Evolutionary conservation across 2,888 invertebrate species (phyloP).

Genomic region (Parnassius glacialis): DNA sequence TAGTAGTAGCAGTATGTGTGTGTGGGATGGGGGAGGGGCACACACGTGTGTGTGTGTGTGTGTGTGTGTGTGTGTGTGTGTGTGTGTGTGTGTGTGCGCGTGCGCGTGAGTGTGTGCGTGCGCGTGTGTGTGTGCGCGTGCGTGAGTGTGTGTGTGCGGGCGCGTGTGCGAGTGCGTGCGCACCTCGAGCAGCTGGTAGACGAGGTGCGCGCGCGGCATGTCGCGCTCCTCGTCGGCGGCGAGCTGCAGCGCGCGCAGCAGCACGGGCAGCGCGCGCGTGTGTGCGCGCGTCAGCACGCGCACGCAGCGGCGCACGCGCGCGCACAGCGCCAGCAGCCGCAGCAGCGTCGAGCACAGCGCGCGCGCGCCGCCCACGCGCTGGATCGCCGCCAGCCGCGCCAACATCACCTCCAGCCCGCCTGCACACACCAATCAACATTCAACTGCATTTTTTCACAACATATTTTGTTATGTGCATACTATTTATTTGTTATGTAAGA

Average conservation of each 20-base stretch:
- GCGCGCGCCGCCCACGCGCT: slow-evolving; percentile 92
- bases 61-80: too few species aligned
- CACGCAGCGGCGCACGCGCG: slow-evolving; percentile 94
- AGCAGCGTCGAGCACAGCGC: slow-evolving; percentile 93
- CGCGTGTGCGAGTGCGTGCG: too few species aligned
- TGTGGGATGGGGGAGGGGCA: too few species aligned
- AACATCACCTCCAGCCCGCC: slow-evolving; percentile 88
- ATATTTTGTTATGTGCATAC: too few species aligned
- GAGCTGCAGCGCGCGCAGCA: slow-evolving; percentile 91
- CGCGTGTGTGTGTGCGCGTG: too few species aligned
- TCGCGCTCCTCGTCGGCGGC: slow-evolving; percentile 81
- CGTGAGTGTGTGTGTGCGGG: too few species aligned
- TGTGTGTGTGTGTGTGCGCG: too few species aligned
- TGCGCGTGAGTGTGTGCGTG: too few species aligned
- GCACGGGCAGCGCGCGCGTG: slow-evolving; percentile 89
- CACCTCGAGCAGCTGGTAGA: slow-evolving; percentile 93
- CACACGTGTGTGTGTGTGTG: too few species aligned
- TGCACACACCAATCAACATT: slow-evolving; percentile 30
- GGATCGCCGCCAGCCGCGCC: slow-evolving; percentile 90
- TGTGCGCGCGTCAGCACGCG: slow-evolving; percentile 93
- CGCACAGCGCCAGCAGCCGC: slow-evolving; percentile 93
- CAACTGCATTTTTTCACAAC: too few species aligned
- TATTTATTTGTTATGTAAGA: too few species aligned
- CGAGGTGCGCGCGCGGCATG: slow-evolving; percentile 87
- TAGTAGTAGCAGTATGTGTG: too few species aligned